These are phyloP conservation scores for Xenus cinereus DNA, from an alignment of 2,113 vertebrate genomes.

Conservation along the genomic window DNA sequence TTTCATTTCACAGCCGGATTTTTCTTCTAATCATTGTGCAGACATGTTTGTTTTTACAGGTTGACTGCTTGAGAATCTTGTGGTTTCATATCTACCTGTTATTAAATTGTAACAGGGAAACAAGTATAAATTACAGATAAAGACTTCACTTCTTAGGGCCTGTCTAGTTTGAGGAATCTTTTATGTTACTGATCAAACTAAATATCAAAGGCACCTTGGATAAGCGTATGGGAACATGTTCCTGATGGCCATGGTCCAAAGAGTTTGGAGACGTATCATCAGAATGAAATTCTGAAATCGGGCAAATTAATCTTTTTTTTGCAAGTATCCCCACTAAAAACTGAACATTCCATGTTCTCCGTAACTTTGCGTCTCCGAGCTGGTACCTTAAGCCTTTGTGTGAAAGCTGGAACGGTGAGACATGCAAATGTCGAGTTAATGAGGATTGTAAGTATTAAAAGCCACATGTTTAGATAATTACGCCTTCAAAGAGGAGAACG, in stretches of 20 bases:
- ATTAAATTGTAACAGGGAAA: neutral
- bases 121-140: neutral
- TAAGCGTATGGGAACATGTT: neutral
- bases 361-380: neutral
- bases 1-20: neutral
- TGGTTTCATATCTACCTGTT: neutral
- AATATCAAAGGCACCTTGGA: neutral
- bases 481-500: neutral
- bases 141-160: neutral
- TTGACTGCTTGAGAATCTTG: neutral
- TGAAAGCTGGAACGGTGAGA: neutral
- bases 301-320: neutral
- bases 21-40: neutral
- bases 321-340: neutral
- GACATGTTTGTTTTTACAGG: neutral
- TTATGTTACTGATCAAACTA: neutral
- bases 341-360: rapidly evolving
- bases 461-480: slow-evolving; percentile 50
- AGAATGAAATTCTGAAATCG: neutral
- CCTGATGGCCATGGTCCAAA: neutral
- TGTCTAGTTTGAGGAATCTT: neutral
- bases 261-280: neutral
- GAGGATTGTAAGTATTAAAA: slow-evolving; percentile 38
- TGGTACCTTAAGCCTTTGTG: neutral
- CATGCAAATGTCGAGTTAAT: neutral